Evolutionary conservation across 2,888 invertebrate genomes (phyloP).

Genomic region (Lycaena phlaeas): DNA sequence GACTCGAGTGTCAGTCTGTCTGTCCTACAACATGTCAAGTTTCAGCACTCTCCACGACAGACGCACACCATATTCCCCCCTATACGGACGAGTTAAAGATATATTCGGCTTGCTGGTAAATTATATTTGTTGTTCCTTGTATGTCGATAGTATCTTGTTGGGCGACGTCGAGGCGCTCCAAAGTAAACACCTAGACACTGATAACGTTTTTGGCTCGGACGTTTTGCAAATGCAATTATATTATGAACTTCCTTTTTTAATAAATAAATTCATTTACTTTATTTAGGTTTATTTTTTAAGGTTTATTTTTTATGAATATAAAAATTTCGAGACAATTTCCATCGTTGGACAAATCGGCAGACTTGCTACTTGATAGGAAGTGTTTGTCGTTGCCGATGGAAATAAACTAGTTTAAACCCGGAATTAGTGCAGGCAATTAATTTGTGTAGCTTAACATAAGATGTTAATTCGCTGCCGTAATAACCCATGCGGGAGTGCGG

Average conservation of each 20-base stretch:
- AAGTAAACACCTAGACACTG: constrained; percentile 26
- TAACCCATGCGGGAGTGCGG: no score
- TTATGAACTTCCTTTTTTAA: background rate
- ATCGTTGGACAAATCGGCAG: no score
- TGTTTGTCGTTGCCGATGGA: no score
- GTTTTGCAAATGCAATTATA: constrained; percentile 12
- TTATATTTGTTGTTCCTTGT: constrained; percentile 10
- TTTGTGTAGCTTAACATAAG: no score
- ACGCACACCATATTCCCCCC: background rate
- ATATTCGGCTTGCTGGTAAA: constrained; percentile 1
- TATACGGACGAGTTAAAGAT: background rate
- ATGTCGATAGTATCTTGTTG: constrained; percentile 23
- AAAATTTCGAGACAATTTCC: no score
- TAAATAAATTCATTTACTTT: no score
- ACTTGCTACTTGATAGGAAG: no score
- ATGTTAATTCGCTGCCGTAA: no score
- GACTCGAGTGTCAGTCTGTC: constrained; percentile 29
- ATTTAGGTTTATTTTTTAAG: no score
- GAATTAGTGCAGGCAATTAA: no score
- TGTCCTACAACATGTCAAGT: constrained; percentile 14
- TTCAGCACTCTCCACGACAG: constrained; percentile 4
- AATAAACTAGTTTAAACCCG: no score
- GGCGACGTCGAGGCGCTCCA: constrained; percentile 29
- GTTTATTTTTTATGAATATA: no score
- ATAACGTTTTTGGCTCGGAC: constrained; percentile 13